phyloP scores from a whole-genome alignment of 2,797 vertebrate genomes.

The Pseudochirops corinnae region DNA sequence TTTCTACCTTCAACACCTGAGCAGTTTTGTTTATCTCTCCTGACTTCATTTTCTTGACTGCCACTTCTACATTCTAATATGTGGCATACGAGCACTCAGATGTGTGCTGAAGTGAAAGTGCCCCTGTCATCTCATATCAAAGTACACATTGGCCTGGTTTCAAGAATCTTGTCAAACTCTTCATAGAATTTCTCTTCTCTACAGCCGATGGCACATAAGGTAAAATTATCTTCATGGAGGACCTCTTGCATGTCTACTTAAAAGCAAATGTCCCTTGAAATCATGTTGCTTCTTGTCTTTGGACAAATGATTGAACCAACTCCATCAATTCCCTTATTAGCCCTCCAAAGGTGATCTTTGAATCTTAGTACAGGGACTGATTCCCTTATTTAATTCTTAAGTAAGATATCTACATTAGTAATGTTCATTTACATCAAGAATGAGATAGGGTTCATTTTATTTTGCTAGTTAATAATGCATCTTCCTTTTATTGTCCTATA shows the following conservation, averaged over 20 bases:
- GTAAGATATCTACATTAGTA: background rate
- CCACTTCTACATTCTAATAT: background rate
- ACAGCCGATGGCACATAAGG: background rate
- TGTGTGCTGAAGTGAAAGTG: background rate
- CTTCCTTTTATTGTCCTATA: background rate
- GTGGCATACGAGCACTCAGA: background rate
- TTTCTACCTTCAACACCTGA: background rate
- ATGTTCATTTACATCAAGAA: background rate
- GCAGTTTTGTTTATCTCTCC: background rate
- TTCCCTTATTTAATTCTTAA: background rate
- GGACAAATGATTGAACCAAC: background rate
- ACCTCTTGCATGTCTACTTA: background rate
- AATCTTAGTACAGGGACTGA: background rate
- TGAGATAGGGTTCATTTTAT: background rate
- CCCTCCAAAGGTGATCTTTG: background rate
- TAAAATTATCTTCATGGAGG: background rate
- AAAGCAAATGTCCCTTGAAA: background rate
- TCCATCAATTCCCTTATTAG: background rate
- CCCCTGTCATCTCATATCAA: background rate
- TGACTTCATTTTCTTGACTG: background rate
- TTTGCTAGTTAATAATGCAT: background rate
- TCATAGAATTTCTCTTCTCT: background rate
- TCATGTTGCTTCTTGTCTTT: background rate
- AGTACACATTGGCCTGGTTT: background rate
- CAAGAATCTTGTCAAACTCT: background rate